Conservation (phyloP, 2,888 invertebrate genomes). For the Lathronympha strigana region DNA sequence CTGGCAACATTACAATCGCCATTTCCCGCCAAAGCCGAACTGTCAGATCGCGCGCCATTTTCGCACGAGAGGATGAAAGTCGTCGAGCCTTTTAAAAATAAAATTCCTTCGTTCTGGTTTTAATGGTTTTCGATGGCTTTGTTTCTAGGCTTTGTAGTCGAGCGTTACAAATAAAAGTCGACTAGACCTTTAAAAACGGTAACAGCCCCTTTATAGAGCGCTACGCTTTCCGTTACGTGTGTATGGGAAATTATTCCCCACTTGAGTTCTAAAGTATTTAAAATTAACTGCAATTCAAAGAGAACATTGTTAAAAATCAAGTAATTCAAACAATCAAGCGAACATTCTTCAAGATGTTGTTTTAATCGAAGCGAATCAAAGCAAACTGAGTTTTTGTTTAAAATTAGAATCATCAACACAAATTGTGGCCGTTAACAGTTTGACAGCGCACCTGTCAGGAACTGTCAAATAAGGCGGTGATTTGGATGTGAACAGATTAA, state of each 20-base stretch:
- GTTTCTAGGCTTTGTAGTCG: slow-evolving; percentile 36
- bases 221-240: slow-evolving; percentile 25
- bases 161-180: slow-evolving; percentile 34
- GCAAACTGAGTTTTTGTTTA: slow-evolving; percentile 16
- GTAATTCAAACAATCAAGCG: slow-evolving; percentile 15
- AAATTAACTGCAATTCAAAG: slow-evolving; percentile 12
- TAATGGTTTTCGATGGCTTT: slow-evolving; percentile 42
- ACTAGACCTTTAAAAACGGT: slow-evolving; percentile 28
- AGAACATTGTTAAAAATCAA: slow-evolving; percentile 1
- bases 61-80: slow-evolving; percentile 55
- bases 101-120: slow-evolving; percentile 39
- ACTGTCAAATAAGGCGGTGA: slow-evolving; percentile 66
- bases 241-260: slow-evolving; percentile 11
- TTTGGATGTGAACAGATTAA: slow-evolving; percentile 63
- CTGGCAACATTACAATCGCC: slow-evolving; percentile 62
- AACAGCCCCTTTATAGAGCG: slow-evolving; percentile 19
- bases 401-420: slow-evolving; percentile 43
- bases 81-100: slow-evolving; percentile 49
- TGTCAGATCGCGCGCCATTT: slow-evolving; percentile 77
- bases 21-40: slow-evolving; percentile 69
- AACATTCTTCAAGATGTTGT: slow-evolving; percentile 7
- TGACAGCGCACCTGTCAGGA: slow-evolving; percentile 67
- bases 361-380: slow-evolving; percentile 18
- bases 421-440: slow-evolving; percentile 36
- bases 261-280: slow-evolving; percentile 18